Conservation (phyloP, 2,113 vertebrate species). For the Lontra canadensis region DNA sequence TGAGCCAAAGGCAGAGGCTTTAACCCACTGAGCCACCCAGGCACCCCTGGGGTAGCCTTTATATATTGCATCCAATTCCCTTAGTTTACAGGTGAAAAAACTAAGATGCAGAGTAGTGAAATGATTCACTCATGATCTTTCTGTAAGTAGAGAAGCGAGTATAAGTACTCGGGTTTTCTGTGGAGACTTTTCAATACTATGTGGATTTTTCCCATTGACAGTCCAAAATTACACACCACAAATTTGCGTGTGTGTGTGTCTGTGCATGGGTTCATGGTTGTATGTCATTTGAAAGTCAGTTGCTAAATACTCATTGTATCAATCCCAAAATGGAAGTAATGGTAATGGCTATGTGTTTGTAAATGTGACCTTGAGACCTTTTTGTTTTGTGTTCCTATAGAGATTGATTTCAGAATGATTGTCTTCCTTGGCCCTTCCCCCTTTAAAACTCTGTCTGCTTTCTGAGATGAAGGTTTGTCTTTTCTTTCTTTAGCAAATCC, state of each 20-base stretch:
- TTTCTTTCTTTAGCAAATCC: not conserved
- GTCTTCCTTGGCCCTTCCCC: not conserved
- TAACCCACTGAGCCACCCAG: no score
- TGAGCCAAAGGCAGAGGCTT: no score
- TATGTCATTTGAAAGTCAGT: slow-evolving; percentile 9
- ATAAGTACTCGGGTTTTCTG: not conserved
- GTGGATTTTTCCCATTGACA: not conserved
- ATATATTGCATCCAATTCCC: not conserved
- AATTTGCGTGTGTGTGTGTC: not conserved
- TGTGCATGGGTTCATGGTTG: not conserved
- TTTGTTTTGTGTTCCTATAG: not conserved
- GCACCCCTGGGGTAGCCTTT: not conserved
- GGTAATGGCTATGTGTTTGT: not conserved
- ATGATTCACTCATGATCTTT: not conserved
- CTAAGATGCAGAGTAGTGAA: not conserved
- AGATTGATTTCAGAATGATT: not conserved
- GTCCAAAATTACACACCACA: not conserved
- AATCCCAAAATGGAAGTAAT: not conserved
- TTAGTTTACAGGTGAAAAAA: not conserved
- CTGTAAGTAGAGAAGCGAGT: not conserved
- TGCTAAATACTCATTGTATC: not conserved
- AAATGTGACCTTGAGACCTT: not conserved
- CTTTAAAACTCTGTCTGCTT: not conserved
- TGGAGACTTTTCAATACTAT: not conserved
- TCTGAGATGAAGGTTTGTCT: not conserved